phyloP scores from a whole-genome alignment of 2,888 invertebrate genomes.

The Elegia similella region DNA sequence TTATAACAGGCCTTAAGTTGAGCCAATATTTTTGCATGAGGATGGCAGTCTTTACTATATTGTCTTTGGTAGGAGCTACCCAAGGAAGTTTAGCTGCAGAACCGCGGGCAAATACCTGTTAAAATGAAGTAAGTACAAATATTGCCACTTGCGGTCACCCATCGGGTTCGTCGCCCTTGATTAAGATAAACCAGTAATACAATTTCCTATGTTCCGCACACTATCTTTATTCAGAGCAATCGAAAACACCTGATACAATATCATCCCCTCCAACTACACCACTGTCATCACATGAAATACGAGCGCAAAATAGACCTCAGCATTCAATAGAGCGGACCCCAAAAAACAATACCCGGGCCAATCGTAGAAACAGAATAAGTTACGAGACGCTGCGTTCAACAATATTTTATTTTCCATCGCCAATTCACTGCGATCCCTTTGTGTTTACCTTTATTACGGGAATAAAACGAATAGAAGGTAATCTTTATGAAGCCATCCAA shows the following conservation, averaged over 20 bases:
- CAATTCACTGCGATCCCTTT: constrained; percentile 56
- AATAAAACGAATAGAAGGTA: neutral
- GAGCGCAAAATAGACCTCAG: constrained; percentile 1
- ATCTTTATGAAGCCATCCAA: neutral
- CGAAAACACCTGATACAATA: neutral
- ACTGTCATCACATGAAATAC: neutral
- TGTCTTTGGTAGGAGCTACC: too few species aligned
- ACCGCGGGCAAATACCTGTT: too few species aligned
- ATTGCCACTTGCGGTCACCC: too few species aligned
- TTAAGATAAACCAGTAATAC: too few species aligned
- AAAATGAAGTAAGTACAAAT: too few species aligned
- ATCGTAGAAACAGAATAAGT: constrained; percentile 69
- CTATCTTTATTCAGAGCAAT: neutral
- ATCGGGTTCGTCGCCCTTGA: too few species aligned
- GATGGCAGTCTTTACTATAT: too few species aligned
- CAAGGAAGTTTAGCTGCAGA: too few species aligned
- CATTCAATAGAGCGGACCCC: constrained; percentile 26
- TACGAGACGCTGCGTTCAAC: constrained; percentile 51
- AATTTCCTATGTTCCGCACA: too few species aligned
- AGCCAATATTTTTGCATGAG: too few species aligned
- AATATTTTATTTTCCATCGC: constrained; percentile 58
- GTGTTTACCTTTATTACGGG: constrained; percentile 16
- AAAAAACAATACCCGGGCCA: constrained; percentile 42
- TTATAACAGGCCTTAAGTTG: too few species aligned
- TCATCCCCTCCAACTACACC: too few species aligned